Evolutionary conservation across 1,140 invertebrate species (phyloP), one percentile per base, ranked within the genome.

Genomic region (Chironomus tepperi): DNA sequence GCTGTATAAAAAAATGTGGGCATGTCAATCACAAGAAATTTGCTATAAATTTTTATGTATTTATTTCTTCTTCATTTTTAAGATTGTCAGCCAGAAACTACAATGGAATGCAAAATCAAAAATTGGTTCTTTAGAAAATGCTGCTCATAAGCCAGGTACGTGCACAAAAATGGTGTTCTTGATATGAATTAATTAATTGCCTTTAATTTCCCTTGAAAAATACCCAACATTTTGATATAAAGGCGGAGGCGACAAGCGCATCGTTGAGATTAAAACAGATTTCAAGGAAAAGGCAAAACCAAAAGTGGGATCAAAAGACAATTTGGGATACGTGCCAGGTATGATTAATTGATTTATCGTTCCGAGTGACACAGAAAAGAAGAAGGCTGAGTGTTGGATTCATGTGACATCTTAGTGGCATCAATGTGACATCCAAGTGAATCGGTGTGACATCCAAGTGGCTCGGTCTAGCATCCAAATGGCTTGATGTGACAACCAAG

Each of bases 41-140:
- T 34, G 24, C 24, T 34, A 34, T 34, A 34, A 70, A 70, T 19
- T 18, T 70, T 18, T 18, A 70, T 18, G 19, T 70, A 16, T 70
- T 70, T 10, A 18, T 70, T 67, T 67, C n/a, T 67, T 67, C n/a
- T 67, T 19, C 19, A 18, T 19, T 21, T 18, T 18, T 10, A 18
- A 70, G 93, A 94, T 95, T 78, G 83, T 88, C 75, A 89, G 91
- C 79, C 89, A 93, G 76, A 96, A 95, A 84, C 84, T 97, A 75
- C 89, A 93, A 79, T 98, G 95, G 95, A 94, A 93, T 78, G 95
- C 93, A 0, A 94, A 95, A 83, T 90, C 94, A 18, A 97, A 97
- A 86, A 88, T 98, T 75, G 95, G 95, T 34, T 97, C 95, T 0
- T 83, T 98, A 77, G 93, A 96, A n/a, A 98, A 98, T 81, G 87